phyloP scores from a whole-genome alignment of 2,113 vertebrate species.

The Halcyon malimbica region DNA sequence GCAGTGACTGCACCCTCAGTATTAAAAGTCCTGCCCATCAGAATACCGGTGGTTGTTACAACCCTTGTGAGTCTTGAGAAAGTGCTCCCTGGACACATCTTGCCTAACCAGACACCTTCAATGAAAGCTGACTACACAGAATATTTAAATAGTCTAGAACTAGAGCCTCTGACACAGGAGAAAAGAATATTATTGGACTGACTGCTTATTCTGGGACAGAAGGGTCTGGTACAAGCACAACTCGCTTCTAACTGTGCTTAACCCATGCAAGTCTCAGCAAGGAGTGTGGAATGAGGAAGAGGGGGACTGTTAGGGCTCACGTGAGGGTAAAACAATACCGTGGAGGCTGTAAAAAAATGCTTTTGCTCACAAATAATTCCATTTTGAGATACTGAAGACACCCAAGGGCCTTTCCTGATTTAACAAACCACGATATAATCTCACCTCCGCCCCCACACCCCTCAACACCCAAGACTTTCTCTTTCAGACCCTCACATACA shows the following conservation, averaged over 20 bases:
- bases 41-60: neutral
- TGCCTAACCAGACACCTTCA: neutral
- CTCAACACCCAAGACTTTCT: neutral
- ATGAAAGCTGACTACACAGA: neutral
- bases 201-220: neutral
- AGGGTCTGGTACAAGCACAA: neutral
- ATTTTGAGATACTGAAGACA: neutral
- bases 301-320: neutral
- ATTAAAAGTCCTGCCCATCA: neutral
- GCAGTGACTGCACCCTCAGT: neutral
- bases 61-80: neutral
- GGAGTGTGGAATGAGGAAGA: neutral
- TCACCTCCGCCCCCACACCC: neutral
- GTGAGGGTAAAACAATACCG: neutral
- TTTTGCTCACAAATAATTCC: neutral
- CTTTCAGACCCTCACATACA: neutral
- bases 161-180: neutral
- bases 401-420: neutral
- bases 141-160: neutral
- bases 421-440: neutral
- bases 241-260: neutral
- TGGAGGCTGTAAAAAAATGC: neutral
- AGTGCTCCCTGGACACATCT: neutral
- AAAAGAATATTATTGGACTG: neutral
- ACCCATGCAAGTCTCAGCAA: neutral